These are phyloP conservation scores for Idaea biselata DNA, from an alignment of 2,888 invertebrate species.

Conservation along the genomic window DNA sequence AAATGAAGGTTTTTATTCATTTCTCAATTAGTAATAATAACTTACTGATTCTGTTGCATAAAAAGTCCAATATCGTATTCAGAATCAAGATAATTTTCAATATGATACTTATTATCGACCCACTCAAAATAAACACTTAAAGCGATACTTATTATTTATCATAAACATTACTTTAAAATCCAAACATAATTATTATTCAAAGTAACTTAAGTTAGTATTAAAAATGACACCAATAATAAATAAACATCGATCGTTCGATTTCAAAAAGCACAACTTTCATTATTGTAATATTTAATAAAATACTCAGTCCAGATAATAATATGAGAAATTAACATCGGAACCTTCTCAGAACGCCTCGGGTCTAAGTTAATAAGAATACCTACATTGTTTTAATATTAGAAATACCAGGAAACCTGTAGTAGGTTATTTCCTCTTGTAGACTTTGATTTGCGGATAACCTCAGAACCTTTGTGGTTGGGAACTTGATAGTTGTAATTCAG, in stretches of 20 bases:
- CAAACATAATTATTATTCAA: neutral
- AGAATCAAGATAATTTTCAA: neutral
- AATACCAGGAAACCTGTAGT: neutral
- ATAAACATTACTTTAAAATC: neutral
- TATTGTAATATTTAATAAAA: neutral
- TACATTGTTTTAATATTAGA: neutral
- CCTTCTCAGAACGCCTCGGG: neutral
- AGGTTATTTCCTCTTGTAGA: neutral
- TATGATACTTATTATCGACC: neutral
- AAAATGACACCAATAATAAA: neutral
- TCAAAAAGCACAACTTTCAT: neutral
- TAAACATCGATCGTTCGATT: neutral
- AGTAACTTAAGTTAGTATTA: neutral
- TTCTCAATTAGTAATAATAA: neutral
- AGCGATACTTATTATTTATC: neutral
- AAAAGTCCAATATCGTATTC: neutral
- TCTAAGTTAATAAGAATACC: neutral
- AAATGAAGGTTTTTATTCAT: neutral
- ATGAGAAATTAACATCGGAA: neutral
- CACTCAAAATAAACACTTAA: neutral
- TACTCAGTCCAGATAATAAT: neutral
- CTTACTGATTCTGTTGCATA: neutral
- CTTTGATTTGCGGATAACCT: constrained; percentile 1
- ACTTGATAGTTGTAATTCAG: neutral
- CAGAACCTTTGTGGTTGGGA: neutral